These are phyloP conservation scores for Zaprionus lineosus DNA, from an alignment of 2,888 invertebrate genomes.

Conservation along the genomic window DNA sequence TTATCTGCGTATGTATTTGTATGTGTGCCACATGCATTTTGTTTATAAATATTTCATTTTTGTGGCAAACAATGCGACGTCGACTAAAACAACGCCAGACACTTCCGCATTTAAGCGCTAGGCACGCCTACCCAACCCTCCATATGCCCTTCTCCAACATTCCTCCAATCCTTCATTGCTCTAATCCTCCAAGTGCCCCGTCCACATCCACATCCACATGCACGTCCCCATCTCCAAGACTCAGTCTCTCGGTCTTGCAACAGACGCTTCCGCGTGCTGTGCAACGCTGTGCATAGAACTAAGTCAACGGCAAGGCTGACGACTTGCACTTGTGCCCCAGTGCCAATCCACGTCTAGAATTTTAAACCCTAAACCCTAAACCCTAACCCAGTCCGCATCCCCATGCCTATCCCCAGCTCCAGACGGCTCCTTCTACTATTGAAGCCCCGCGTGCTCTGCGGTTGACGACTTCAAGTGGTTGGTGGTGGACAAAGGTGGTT, in stretches of 20 bases:
- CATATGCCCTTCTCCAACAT: neutral
- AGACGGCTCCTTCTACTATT: constrained; percentile 35
- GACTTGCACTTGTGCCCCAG: constrained; percentile 49
- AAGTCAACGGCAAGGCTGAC: constrained; percentile 24
- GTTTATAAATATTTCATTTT: constrained; percentile 68
- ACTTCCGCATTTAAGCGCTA: constrained; percentile 60
- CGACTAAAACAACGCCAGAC: constrained; percentile 44
- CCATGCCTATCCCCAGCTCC: neutral
- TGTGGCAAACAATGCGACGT: constrained; percentile 62
- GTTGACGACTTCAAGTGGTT: constrained; percentile 50
- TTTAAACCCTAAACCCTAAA: constrained; percentile 13
- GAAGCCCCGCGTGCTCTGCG: constrained; percentile 44
- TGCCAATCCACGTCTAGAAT: no score
- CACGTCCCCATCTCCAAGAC: no score
- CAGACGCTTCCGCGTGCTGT: constrained; percentile 53
- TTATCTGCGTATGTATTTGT: constrained; percentile 47
- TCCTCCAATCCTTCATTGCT: constrained; percentile 1
- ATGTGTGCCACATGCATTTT: constrained; percentile 72
- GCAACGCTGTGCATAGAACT: constrained; percentile 15
- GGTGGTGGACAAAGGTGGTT: no score
- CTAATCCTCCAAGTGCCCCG: no score
- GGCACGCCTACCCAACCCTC: neutral
- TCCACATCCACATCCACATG: neutral
- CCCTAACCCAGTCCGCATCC: neutral
- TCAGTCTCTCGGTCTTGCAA: no score